These are phyloP conservation scores for Hyperopisus bebe DNA, from an alignment of 2,113 vertebrate species.

Conservation along the genomic window DNA sequence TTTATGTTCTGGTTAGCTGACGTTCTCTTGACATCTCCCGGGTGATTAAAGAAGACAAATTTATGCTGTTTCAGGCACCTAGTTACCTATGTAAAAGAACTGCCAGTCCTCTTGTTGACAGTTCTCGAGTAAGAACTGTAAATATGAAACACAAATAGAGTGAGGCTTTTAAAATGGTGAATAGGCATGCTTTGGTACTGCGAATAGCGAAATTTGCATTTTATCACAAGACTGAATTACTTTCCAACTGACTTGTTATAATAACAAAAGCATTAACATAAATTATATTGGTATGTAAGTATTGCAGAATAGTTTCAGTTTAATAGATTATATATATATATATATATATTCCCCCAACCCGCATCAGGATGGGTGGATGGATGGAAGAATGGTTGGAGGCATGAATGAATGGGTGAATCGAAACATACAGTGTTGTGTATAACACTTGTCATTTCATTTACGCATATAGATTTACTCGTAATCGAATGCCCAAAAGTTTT, in stretches of 20 bases:
- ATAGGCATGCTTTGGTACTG: not conserved
- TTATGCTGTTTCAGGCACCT: not conserved
- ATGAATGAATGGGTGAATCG: not conserved
- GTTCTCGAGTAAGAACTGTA: not conserved
- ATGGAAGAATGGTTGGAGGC: not conserved
- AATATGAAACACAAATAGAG: not conserved
- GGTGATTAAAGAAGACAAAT: slow-evolving; percentile 8
- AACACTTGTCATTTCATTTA: not conserved
- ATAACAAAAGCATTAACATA: not conserved
- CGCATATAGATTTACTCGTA: not conserved
- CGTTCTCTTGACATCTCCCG: not conserved
- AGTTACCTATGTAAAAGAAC: not conserved
- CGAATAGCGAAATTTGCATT: not conserved
- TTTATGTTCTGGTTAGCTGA: slow-evolving; percentile 1
- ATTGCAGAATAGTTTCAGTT: not conserved
- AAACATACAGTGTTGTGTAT: not conserved
- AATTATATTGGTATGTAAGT: not conserved
- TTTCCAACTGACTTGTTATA: not conserved
- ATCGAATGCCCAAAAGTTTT: not conserved
- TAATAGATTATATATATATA: not conserved
- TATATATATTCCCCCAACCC: not conserved
- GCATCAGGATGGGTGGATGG: not conserved
- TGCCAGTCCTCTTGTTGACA: not conserved
- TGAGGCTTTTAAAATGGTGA: not conserved
- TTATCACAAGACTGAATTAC: not conserved